Evolutionary conservation across 2,113 vertebrate species (phyloP).

Genomic region (Strigops habroptila): DNA sequence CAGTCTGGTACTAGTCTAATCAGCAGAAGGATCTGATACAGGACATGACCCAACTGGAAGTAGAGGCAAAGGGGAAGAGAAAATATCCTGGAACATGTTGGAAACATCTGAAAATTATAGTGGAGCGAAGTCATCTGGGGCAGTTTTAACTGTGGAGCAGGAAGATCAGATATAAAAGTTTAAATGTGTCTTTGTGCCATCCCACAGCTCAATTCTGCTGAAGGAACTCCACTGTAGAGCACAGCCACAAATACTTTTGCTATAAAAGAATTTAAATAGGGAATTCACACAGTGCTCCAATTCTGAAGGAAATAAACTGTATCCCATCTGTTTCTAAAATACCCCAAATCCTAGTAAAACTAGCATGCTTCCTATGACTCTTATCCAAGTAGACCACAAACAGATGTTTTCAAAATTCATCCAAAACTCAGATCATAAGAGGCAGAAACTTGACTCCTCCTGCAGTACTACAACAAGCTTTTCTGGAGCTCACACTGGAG

Average conservation of each 20-base stretch:
- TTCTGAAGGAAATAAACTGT: neutral
- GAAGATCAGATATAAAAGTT: neutral
- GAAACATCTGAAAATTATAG: neutral
- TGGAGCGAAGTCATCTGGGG: neutral
- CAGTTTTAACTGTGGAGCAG: neutral
- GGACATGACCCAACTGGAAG: neutral
- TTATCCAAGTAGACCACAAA: neutral
- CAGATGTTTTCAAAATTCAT: neutral
- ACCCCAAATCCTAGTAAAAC: neutral
- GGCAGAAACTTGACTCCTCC: neutral
- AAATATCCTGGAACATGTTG: neutral
- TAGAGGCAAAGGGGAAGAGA: neutral
- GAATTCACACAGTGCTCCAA: neutral
- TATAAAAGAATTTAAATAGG: neutral
- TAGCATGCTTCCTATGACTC: neutral
- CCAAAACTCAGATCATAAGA: neutral
- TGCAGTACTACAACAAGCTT: neutral
- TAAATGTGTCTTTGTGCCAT: neutral
- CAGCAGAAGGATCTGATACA: neutral
- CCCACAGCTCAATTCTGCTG: neutral
- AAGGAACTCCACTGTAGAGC: neutral
- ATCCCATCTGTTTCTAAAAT: conserved; percentile 27
- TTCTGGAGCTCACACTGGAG: neutral
- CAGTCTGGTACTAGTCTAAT: neutral
- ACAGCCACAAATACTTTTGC: neutral